Evolutionary conservation across 2,797 vertebrate genomes (phyloP).

Genomic region (Gastrophryne carolinensis): DNA sequence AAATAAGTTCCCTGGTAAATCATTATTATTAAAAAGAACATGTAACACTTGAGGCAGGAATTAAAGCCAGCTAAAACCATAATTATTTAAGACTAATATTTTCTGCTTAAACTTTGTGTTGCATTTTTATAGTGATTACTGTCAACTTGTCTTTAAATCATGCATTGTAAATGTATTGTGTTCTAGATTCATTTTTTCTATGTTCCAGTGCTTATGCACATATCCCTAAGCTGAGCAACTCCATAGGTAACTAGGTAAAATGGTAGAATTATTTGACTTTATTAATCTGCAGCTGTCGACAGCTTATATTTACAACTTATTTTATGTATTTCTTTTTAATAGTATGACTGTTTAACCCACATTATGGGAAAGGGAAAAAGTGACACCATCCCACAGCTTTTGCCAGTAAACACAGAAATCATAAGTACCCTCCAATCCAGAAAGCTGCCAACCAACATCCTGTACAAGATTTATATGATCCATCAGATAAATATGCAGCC

Average conservation of each 20-base stretch:
- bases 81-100: not conserved
- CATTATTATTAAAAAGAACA: no score
- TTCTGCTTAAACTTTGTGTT: not conserved
- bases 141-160: not conserved
- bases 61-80: no score
- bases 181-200: not conserved
- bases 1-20: no score
- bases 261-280: not conserved
- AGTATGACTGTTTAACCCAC: not conserved
- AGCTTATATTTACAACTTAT: not conserved
- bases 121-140: conserved; percentile 19
- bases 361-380: conserved; percentile 4
- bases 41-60: no score
- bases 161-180: not conserved
- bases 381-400: not conserved
- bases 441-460: conserved; percentile 27
- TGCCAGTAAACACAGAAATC: conserved; percentile 14
- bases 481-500: not conserved
- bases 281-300: not conserved
- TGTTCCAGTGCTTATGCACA: not conserved
- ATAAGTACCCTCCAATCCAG: not conserved
- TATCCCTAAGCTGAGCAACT: not conserved
- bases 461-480: conserved; percentile 27
- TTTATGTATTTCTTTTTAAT: not conserved
- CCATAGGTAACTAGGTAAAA: no score